Evolutionary conservation across 2,113 vertebrate genomes (phyloP), one percentile per base, ranked within the genome.

Genomic region (Petrocephalus microphthalmus): DNA sequence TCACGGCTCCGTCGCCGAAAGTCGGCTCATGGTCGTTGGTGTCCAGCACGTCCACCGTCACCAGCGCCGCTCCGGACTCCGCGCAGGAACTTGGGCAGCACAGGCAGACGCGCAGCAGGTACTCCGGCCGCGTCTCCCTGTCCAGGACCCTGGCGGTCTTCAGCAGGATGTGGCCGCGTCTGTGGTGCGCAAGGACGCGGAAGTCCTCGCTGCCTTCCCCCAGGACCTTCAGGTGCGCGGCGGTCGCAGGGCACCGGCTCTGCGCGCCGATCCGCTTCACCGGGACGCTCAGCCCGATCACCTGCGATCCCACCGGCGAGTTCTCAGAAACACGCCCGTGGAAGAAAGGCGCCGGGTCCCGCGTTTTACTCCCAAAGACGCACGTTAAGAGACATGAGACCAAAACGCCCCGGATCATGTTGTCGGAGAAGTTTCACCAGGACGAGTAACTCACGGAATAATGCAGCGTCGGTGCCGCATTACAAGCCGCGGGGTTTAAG

Each of bases 11-110:
- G 25, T 91, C 90, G 7, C 87, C 88, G 91, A 97, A 97, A 51
- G 93, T 92, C 47, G 97, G 97, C 85, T 94, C 93, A 93, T 97
- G 95, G 94, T 97, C 97, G 92, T 97, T 97, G 74, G 95, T 95
- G 92, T 97, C 97, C 93, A 97, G 91, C 45, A 98, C 96, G 91
- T 96, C 96, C 88, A 97, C 94, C 87, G 94, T 94, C 81, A 97
- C 88, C 8, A 94, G 91, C 45, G 96, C 97, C 87, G 96, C 94
- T 88, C 94, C 93, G 2, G 92, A 90, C 2, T 93, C 90, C 17
- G 91, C 87, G 29, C 90, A 89, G 42, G 95, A 94, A 88, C 90
- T 93, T 47, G 91, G 92, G 92, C 96, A 97, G 89, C 96, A 96
- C 57, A 96, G 74, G 2, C 93, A 95, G 74, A 97, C 91, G 89